Evolutionary conservation across 2,888 invertebrate species (phyloP), one percentile per base, ranked within the genome.

Genomic region (Cacoxenus indagator): DNA sequence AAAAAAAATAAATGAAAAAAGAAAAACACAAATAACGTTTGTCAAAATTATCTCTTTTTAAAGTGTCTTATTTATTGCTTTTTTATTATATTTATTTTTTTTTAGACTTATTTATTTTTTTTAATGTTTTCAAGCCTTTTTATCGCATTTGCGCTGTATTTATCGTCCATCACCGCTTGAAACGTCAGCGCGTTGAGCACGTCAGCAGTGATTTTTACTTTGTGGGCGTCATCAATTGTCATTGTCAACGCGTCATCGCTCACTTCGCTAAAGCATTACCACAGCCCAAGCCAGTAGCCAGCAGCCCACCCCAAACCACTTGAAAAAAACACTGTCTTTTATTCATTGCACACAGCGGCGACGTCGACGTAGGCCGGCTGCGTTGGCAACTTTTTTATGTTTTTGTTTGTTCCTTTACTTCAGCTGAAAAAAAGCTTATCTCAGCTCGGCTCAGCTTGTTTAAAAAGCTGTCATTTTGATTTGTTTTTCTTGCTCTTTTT

Each of bases 401-500:
- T n/a, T n/a, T n/a, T n/a, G n/a, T n/a, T n/a, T n/a, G n/a, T n/a
- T n/a, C n/a, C n/a, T n/a, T n/a, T n/a, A n/a, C n/a, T n/a, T n/a
- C n/a, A n/a, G n/a, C n/a, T n/a, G n/a, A n/a, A n/a, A n/a, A n/a
- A n/a, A n/a, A n/a, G n/a, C 31, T 4, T 31, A 31, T 31, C 31
- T 4, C 9, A 37, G 8, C 37, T 8, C 37, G 14, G 37, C 37
- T 17, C 17, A 57, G 29, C 26, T 57, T 57, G 29, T 26, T 51
- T 51, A 22, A 51, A 51, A 17, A 70, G 78, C 65, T 76, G 71
- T 67, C 48, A 46, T 26, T 11, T 48, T 26, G 31, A 68, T 19
- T 17, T 51, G 5, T 51, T 22, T 51, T 51, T 51, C n/a, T 17
- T 48, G 17, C 17, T 48, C 17, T 48, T 4, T 14, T 48, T 51